Conservation (phyloP, 2,113 vertebrate genomes). For the Baryphthengus martii region DNA sequence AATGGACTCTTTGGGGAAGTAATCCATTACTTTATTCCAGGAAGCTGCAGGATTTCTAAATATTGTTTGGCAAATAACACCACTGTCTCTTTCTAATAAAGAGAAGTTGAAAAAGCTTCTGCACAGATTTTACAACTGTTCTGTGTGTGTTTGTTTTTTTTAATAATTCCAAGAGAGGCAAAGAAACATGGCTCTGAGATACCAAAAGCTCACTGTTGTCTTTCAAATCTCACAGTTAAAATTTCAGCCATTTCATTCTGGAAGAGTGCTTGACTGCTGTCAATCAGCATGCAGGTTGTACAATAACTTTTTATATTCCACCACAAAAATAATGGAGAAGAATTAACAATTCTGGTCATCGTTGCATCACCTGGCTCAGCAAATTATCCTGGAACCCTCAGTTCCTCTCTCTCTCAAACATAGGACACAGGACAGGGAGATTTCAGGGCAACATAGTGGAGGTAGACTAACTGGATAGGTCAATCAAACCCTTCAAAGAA, state of each 20-base stretch:
- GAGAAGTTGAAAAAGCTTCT: background rate
- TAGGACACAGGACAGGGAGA: background rate
- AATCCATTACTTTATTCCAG: background rate
- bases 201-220: background rate
- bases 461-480: background rate
- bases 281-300: background rate
- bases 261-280: background rate
- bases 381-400: background rate
- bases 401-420: background rate
- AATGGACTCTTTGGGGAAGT: background rate
- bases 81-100: background rate
- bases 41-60: constrained; percentile 22
- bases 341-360: constrained; percentile 28
- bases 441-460: background rate
- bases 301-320: background rate
- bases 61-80: background rate
- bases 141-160: too few relatives aligned
- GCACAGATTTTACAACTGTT: background rate
- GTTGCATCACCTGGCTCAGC: background rate
- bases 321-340: background rate
- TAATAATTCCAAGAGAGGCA: background rate
- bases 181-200: background rate
- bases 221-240: background rate
- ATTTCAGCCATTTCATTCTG: background rate
- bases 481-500: background rate